These are phyloP conservation scores for Cottoperca gobio DNA, from an alignment of 2,797 vertebrate genomes.

Conservation along the genomic window DNA sequence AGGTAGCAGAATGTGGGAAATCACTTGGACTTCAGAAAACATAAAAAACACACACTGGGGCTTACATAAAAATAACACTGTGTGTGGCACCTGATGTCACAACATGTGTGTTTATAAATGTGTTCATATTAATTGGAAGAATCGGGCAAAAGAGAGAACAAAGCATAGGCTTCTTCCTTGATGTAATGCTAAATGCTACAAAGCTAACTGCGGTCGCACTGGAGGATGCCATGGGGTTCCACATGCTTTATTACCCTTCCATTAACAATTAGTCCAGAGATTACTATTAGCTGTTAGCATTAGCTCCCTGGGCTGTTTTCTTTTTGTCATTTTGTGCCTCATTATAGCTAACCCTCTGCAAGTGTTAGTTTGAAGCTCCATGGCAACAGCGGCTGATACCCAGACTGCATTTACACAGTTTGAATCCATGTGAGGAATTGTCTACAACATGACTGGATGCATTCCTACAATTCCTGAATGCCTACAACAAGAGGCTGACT, in stretches of 20 bases:
- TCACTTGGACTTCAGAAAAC: constrained; percentile 30
- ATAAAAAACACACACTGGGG: neutral
- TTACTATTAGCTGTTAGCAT: constrained; percentile 52
- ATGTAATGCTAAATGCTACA: constrained; percentile 38
- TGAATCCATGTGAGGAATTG: constrained; percentile 28
- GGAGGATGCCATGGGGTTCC: constrained; percentile 36
- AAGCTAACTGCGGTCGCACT: constrained; percentile 12
- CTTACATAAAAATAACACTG: constrained; percentile 16
- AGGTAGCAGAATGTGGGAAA: constrained; percentile 65
- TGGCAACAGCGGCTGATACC: constrained; percentile 43
- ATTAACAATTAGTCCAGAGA: constrained; percentile 55
- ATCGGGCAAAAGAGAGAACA: constrained; percentile 25
- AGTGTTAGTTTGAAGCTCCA: constrained; percentile 33
- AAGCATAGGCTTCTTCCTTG: neutral
- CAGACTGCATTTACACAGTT: constrained; percentile 17
- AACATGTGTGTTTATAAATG: constrained; percentile 12
- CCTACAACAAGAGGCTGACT: constrained; percentile 28
- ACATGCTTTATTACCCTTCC: constrained; percentile 49
- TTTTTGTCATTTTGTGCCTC: constrained; percentile 36
- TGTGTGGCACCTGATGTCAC: constrained; percentile 30
- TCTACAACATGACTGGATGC: constrained; percentile 1
- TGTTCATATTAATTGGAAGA: constrained; percentile 15
- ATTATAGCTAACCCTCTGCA: constrained; percentile 46
- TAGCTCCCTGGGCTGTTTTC: constrained; percentile 42
- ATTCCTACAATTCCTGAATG: constrained; percentile 31